Percentiles rank a stretch among this genome's conserved stretches.
These are phyloP conservation scores for Gasterosteus aculeatus DNA, from an alignment of 2,113 vertebrate species.

Conservation along the genomic window DNA sequence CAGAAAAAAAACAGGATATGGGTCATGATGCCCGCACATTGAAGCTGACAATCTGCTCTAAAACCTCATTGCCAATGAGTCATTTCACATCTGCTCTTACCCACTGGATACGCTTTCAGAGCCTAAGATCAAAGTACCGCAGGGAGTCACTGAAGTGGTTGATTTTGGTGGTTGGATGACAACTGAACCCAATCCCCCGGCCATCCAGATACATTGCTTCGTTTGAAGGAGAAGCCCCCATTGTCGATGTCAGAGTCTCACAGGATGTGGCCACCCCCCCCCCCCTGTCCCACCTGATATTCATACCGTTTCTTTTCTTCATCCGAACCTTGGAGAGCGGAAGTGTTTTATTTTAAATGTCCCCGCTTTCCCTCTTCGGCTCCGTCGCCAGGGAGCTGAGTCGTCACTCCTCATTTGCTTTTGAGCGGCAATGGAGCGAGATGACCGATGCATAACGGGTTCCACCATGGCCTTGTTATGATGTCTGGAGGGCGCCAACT, in stretches of 20 bases:
- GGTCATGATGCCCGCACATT: constrained; percentile 22
- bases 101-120: constrained; percentile 10
- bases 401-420: constrained; percentile 59
- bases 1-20: constrained; percentile 12
- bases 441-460: constrained; percentile 43
- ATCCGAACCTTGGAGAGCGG: constrained; percentile 14
- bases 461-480: constrained; percentile 48
- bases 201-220: constrained; percentile 11
- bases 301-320: constrained; percentile 18
- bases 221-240: constrained; percentile 7
- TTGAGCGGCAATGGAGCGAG: constrained; percentile 40
- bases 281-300: neutral
- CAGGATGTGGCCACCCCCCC: neutral
- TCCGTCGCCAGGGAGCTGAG: constrained; percentile 35
- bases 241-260: constrained; percentile 3
- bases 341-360: constrained; percentile 42
- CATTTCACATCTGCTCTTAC: constrained; percentile 41
- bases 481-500: constrained; percentile 42
- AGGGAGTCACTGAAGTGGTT: constrained; percentile 29
- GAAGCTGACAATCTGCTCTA: constrained; percentile 35
- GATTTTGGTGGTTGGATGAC: constrained; percentile 18
- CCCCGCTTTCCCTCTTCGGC: constrained; percentile 6
- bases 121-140: constrained; percentile 42
- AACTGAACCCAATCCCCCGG: constrained; percentile 11
- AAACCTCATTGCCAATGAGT: constrained; percentile 35